phyloP scores from a whole-genome alignment of 2,888 invertebrate species.

The Trachelus tabidus region DNA sequence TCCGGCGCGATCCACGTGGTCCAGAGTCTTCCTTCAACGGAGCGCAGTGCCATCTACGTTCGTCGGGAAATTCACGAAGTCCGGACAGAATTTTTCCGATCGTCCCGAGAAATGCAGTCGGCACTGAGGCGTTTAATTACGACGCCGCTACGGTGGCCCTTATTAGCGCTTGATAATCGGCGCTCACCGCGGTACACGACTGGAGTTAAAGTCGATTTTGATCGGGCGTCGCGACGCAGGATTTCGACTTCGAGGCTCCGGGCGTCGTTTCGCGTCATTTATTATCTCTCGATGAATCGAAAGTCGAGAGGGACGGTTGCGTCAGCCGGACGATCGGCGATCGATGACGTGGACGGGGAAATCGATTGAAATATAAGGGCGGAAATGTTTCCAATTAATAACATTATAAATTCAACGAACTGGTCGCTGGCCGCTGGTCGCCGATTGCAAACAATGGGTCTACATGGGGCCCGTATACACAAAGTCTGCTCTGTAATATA shows the following conservation, averaged over 20 bases:
- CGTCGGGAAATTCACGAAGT: neutral
- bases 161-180: neutral
- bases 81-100: neutral
- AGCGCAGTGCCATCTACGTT: neutral
- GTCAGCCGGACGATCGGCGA: slow-evolving; percentile 3
- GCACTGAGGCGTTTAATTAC: neutral
- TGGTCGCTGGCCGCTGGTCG: slow-evolving; percentile 31
- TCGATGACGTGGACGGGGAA: slow-evolving; percentile 2
- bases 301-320: slow-evolving; percentile 11
- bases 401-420: slow-evolving; percentile 50
- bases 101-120: neutral
- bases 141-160: neutral
- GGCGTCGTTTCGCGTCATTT: neutral
- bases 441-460: slow-evolving; percentile 49
- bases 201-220: neutral
- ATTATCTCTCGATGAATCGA: neutral
- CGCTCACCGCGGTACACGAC: neutral
- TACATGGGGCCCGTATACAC: neutral
- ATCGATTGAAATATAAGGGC: slow-evolving; percentile 55
- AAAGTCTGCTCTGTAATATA: neutral
- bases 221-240: neutral
- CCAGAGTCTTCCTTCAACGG: neutral
- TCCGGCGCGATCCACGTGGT: neutral
- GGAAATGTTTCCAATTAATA: slow-evolving; percentile 58
- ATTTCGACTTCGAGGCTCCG: neutral